Evolutionary conservation across 2,113 vertebrate species (phyloP).

Genomic region (Motacilla tschutschensis): DNA sequence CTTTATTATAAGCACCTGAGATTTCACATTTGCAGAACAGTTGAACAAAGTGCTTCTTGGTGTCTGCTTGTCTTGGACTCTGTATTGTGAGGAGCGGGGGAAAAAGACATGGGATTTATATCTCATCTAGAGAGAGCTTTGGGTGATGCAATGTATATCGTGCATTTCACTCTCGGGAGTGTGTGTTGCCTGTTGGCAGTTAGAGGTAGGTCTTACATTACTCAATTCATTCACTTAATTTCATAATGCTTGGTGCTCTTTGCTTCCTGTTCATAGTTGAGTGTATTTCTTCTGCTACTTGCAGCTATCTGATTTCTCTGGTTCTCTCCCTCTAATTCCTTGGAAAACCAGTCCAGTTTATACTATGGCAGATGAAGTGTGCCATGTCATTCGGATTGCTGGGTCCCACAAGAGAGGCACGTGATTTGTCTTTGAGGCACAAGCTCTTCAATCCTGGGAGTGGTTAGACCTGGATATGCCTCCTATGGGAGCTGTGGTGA

Average conservation of each 20-base stretch:
- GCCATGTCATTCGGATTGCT: neutral
- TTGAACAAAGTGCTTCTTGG: neutral
- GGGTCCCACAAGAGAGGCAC: neutral
- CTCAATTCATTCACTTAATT: constrained; percentile 38
- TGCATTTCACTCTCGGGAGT: constrained; percentile 16
- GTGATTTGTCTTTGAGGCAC: neutral
- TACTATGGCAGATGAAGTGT: neutral
- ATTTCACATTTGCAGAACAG: neutral
- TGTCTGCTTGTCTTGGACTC: neutral
- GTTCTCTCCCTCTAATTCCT: neutral
- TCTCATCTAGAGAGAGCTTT: neutral
- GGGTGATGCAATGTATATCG: constrained; percentile 34
- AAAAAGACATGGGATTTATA: neutral
- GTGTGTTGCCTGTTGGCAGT: constrained; percentile 8
- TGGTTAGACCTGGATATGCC: neutral
- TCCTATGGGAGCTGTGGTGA: neutral
- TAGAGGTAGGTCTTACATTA: neutral
- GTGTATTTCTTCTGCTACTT: neutral
- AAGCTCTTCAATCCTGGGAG: neutral
- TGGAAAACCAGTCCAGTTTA: neutral
- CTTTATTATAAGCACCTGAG: neutral
- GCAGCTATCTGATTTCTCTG: neutral
- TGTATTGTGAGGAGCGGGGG: accelerated
- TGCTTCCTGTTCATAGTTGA: neutral
- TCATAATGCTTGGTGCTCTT: constrained; percentile 22